phyloP scores from a whole-genome alignment of 2,888 invertebrate genomes.

The Hybos culiciformis region DNA sequence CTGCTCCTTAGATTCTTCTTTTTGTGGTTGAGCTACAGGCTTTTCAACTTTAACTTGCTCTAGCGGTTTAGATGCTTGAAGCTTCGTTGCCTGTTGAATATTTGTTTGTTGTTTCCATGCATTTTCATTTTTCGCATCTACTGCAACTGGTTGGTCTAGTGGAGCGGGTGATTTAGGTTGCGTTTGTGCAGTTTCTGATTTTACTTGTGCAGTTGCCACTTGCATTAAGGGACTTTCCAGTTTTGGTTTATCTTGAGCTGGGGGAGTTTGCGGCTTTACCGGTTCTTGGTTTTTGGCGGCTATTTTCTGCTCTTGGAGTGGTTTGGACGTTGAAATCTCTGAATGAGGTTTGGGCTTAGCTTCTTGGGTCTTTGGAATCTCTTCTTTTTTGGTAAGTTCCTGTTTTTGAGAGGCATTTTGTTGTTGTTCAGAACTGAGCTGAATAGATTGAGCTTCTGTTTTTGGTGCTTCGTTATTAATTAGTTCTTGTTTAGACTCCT shows the following conservation, averaged over 20 bases:
- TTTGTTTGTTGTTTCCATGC: neutral
- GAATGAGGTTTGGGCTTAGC: conserved; percentile 3
- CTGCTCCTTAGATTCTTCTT: neutral
- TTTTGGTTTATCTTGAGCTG: neutral
- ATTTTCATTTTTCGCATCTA: conserved; percentile 1
- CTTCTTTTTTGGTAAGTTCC: neutral
- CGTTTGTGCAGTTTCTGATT: neutral
- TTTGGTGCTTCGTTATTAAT: neutral
- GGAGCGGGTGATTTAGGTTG: neutral
- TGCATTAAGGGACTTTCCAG: neutral
- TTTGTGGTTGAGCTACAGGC: neutral
- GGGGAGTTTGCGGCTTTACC: neutral
- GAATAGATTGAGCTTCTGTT: neutral
- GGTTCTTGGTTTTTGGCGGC: conserved; percentile 4
- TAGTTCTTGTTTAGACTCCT: neutral
- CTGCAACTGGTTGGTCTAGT: conserved; percentile 2
- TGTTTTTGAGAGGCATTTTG: conserved; percentile 2
- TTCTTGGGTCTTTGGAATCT: neutral
- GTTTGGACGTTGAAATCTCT: conserved; percentile 12
- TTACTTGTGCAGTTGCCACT: conserved; percentile 2
- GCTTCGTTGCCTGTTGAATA: conserved; percentile 8
- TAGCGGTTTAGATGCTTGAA: conserved; percentile 1
- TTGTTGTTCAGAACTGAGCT: conserved; percentile 3
- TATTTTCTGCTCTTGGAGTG: conserved; percentile 2
- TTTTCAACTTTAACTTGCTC: neutral